A percentile compares a stretch with the other conserved stretches of the same genome.
These are phyloP conservation scores for Brotula barbata DNA, from an alignment of 2,797 vertebrate genomes.

Conservation along the genomic window DNA sequence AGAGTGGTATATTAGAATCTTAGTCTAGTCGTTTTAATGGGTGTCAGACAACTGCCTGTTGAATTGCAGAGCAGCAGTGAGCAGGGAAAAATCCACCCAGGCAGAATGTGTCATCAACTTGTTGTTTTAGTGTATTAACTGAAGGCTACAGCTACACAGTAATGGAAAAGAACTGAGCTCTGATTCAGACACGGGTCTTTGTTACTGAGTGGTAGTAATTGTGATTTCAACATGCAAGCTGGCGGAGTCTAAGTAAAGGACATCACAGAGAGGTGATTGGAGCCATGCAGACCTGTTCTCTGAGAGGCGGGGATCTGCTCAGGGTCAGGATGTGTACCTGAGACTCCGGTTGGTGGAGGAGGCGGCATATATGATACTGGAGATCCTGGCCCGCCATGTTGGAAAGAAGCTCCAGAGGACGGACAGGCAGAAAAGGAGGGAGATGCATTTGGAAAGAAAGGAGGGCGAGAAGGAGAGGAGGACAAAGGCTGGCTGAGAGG, in stretches of 20 bases:
- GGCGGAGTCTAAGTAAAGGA: conserved; percentile 15
- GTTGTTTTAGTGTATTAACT: too few species aligned
- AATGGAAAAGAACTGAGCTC: too few species aligned
- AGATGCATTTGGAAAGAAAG: conserved; percentile 67
- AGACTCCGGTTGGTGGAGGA: conserved; percentile 83
- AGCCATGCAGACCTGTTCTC: conserved; percentile 82
- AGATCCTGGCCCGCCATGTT: conserved; percentile 93
- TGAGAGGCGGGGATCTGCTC: conserved; percentile 84
- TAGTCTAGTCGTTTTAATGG: too few species aligned
- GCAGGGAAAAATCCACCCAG: too few species aligned
- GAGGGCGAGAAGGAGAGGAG: conserved; percentile 59
- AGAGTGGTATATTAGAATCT: too few species aligned
- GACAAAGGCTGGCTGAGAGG: conserved; percentile 75
- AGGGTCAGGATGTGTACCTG: conserved; percentile 90
- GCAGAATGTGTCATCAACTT: too few species aligned
- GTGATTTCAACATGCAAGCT: not conserved
- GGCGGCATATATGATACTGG: conserved; percentile 85
- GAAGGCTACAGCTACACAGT: too few species aligned
- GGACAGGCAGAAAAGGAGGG: conserved; percentile 71
- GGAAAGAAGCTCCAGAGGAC: conserved; percentile 85
- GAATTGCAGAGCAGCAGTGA: too few species aligned
- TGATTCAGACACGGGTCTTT: too few species aligned
- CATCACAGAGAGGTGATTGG: conserved; percentile 24
- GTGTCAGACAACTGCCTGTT: too few species aligned
- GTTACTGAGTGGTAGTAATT: too few species aligned